These are phyloP conservation scores for Nematostella vectensis DNA, from an alignment of 92 coral and sea anemone genomes.

Conservation along the genomic window DNA sequence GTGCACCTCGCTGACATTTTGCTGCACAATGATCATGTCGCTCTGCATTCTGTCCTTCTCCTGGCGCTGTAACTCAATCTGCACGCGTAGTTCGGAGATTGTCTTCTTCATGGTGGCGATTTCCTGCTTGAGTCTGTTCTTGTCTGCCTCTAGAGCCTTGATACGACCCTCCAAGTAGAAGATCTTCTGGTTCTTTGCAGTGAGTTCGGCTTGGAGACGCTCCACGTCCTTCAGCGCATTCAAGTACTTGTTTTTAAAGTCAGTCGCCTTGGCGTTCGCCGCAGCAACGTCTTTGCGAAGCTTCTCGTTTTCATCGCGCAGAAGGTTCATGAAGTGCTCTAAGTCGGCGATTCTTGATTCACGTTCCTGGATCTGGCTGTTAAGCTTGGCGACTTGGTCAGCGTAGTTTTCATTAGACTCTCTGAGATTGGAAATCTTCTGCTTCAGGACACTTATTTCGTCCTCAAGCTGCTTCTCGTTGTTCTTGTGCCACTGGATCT, in stretches of 20 bases:
- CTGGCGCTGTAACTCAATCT: slow-evolving; percentile 71
- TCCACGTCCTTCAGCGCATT: slow-evolving; percentile 67
- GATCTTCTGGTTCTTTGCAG: slow-evolving; percentile 68
- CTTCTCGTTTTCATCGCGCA: slow-evolving; percentile 79
- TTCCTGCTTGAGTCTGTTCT: slow-evolving; percentile 49
- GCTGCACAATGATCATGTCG: slow-evolving; percentile 58
- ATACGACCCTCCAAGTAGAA: slow-evolving; percentile 62
- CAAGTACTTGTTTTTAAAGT: slow-evolving; percentile 80
- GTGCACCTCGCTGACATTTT: slow-evolving; percentile 55
- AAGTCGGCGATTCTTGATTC: slow-evolving; percentile 79
- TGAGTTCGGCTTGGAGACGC: slow-evolving; percentile 54
- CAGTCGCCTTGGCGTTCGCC: slow-evolving; percentile 80
- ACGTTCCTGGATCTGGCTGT: slow-evolving; percentile 67
- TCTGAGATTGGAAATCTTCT: slow-evolving; percentile 68
- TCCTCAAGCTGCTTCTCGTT: slow-evolving; percentile 79
- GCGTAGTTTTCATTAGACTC: slow-evolving; percentile 69
- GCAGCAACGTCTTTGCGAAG: slow-evolving; percentile 68
- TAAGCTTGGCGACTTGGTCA: slow-evolving; percentile 56
- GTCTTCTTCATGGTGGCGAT: slow-evolving; percentile 56
- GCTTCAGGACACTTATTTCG: slow-evolving; percentile 72
- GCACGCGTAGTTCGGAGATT: slow-evolving; percentile 62
- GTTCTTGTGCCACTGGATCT: slow-evolving; percentile 68
- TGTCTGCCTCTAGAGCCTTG: slow-evolving; percentile 56
- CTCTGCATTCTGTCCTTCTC: slow-evolving; percentile 45
- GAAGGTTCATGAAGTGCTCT: slow-evolving; percentile 64